Evolutionary conservation across 2,797 vertebrate species (phyloP).

Genomic region (Gymnothorax reevesii): DNA sequence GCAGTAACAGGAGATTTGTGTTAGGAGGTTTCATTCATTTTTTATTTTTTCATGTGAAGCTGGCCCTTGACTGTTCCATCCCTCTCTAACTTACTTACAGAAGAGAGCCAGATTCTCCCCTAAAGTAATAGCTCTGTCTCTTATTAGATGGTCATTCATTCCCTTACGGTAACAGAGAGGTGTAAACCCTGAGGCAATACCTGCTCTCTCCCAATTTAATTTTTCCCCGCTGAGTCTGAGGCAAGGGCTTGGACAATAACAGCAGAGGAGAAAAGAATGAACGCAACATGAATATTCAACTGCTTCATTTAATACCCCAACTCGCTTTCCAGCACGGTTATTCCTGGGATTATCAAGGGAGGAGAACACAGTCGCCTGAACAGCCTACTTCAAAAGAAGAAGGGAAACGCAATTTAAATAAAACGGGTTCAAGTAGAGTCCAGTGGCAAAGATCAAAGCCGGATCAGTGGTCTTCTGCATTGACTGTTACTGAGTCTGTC

Average conservation of each 20-base stretch:
- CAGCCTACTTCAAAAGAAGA: slow-evolving; percentile 2
- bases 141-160: neutral
- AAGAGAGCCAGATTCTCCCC: neutral
- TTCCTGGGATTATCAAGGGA: neutral
- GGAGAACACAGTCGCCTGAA: neutral
- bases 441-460: neutral
- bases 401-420: slow-evolving; percentile 4
- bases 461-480: neutral
- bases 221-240: neutral
- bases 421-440: slow-evolving; percentile 12
- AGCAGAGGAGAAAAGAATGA: neutral
- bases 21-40: neutral
- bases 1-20: neutral
- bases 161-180: neutral
- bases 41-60: neutral
- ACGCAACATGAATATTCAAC: slow-evolving; percentile 4
- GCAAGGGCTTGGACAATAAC: neutral
- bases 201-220: neutral
- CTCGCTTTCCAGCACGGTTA: neutral
- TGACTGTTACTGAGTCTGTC: neutral
- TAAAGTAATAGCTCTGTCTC: neutral
- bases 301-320: neutral
- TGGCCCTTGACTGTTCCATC: neutral
- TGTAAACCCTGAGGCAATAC: neutral
- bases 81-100: neutral